phyloP scores from a whole-genome alignment of 2,888 invertebrate species.

The Aleiodes leptofemur region DNA sequence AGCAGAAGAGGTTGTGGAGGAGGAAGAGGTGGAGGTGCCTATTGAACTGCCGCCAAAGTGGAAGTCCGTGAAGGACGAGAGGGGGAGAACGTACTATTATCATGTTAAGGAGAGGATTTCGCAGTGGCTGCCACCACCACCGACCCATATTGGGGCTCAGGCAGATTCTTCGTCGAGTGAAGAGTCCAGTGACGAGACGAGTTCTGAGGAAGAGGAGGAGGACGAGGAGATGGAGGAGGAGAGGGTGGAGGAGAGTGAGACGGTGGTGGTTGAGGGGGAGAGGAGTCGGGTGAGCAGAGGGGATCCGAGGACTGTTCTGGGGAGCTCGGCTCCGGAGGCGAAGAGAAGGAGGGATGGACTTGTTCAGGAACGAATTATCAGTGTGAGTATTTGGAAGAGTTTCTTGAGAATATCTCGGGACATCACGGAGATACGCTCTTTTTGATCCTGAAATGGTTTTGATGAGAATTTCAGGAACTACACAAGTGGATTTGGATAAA shows the following conservation, averaged over 20 bases:
- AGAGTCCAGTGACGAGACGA: conserved; percentile 76
- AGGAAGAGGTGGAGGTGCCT: conserved; percentile 62
- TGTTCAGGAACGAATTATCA: conserved; percentile 81
- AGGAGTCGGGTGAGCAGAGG: conserved; percentile 69
- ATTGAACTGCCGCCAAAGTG: conserved; percentile 88
- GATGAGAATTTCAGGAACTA: too few relatives aligned
- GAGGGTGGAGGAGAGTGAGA: conserved; percentile 58
- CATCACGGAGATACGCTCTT: too few relatives aligned
- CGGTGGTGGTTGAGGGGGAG: conserved; percentile 61
- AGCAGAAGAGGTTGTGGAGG: too few relatives aligned
- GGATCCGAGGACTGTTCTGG: conserved; percentile 36
- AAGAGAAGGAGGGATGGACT: conserved; percentile 78
- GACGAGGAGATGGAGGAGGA: conserved; percentile 68
- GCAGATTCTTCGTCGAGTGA: conserved; percentile 73
- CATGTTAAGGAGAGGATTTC: conserved; percentile 86
- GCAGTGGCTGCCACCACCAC: conserved; percentile 85
- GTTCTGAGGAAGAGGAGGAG: conserved; percentile 75
- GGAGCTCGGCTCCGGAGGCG: conserved; percentile 54
- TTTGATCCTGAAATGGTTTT: too few relatives aligned
- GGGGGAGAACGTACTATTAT: conserved; percentile 94
- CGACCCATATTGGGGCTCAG: conserved; percentile 72
- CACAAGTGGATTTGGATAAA: too few relatives aligned
- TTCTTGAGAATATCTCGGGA: not conserved
- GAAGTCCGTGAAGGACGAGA: conserved; percentile 88
- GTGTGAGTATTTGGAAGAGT: conserved; percentile 76